Evolutionary conservation across 2,888 invertebrate species (phyloP), one percentile per base, ranked within the genome.

Genomic region (Chorisops tibialis): DNA sequence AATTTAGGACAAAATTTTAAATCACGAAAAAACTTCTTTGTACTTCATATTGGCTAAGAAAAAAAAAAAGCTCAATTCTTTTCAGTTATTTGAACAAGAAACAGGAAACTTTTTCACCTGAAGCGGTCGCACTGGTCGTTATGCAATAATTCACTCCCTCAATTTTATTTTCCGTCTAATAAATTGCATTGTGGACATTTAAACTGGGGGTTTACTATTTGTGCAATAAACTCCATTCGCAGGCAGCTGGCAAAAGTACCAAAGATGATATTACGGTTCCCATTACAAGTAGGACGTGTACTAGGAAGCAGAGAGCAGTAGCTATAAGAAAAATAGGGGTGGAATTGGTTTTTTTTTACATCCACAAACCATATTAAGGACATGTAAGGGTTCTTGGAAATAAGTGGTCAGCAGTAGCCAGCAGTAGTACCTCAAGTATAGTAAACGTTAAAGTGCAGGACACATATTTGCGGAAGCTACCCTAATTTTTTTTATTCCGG

Each of bases 401-500:
- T 56, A 43, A 56, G 45, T 45, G 56, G 56, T 56, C 56, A 56
- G 45, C 18, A n/a, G 35, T 14, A 24, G 16, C 16, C 22, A 9
- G 39, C 3, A 5, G 9, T 18, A 39, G 35, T 50, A 9, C 24
- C 43, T 30, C 16, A 11, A 11, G 37, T 16, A 24, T 14, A n/a
- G 16, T 19, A 24, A 16, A 43, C 16, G 24, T 16, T 16, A 12
- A 24, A 56, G 56, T 56, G 45, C 45, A 56, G 56, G 45, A 45
- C 30, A 56, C 30, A 43, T 56, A 45, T 56, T 56, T 56, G 56
- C 56, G 56, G 56, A 56, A 56, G 43, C 56, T 43, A 56, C 56
- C 56, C 56, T 56, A 56, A 56, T 56, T 56, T 56, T 56, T 56
- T 43, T 30, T 30, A 30, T 56, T 43, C 56, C 56, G 43, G 16